A percentile compares a stretch with the other conserved stretches of the same genome.
phyloP scores from a whole-genome alignment of 2,888 invertebrate species.

The Agapostemon virescens region DNA sequence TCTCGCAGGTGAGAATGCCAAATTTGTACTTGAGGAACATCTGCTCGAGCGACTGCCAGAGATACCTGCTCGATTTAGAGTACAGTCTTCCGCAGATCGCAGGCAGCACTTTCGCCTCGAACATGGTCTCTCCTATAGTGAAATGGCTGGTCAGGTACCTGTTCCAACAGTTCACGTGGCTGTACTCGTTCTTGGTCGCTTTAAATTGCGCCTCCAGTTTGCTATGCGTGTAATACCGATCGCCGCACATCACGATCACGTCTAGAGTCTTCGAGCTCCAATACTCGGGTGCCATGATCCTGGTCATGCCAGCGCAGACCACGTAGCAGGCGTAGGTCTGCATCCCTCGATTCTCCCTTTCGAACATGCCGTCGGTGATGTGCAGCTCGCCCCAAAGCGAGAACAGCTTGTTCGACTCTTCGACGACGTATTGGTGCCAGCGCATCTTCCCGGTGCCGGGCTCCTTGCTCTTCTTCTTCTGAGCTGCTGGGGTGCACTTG shows the following conservation, averaged over 20 bases:
- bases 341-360: conserved; percentile 82
- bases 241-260: conserved; percentile 75
- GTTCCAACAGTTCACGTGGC: conserved; percentile 53
- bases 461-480: conserved; percentile 41
- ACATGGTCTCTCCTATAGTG: conserved; percentile 71
- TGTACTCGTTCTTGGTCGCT: conserved; percentile 46
- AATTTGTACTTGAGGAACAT: conserved; percentile 71
- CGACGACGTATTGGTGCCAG: conserved; percentile 87
- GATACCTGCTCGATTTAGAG: conserved; percentile 48
- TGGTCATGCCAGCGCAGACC: conserved; percentile 79
- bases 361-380: conserved; percentile 83
- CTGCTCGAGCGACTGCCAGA: conserved; percentile 69
- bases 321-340: conserved; percentile 85
- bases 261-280: conserved; percentile 73
- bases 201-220: conserved; percentile 63
- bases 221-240: conserved; percentile 72
- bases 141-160: conserved; percentile 67
- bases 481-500: conserved; percentile 43
- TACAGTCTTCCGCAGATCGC: conserved; percentile 70
- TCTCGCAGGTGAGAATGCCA: conserved; percentile 73
- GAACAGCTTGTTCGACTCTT: conserved; percentile 85
- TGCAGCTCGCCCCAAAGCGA: conserved; percentile 86
- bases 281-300: conserved; percentile 75
- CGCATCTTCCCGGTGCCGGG: conserved; percentile 52
- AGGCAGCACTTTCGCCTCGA: conserved; percentile 67